Base-by-base conservation (phyloP, 2,797 vertebrate species). In the Bovichtus variegatus region DNA sequence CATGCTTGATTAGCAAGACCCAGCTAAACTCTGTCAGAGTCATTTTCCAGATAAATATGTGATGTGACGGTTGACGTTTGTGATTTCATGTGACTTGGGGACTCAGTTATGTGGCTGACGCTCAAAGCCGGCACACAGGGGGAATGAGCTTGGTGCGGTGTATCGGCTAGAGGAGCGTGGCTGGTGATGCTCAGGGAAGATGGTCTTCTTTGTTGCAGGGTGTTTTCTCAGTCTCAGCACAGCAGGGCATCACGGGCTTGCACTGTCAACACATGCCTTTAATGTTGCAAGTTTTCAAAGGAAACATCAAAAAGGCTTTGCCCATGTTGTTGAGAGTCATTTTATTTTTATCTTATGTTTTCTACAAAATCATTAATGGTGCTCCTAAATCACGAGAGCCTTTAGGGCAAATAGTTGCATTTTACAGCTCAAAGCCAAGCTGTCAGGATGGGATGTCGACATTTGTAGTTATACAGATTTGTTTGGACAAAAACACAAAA, bases 51-150 rank as follows among this genome's bases (percentile, higher is more conserved):
- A 84, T 73, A 77, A 78, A 86, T 77, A 89, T 87, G 78, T 62
- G 70, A 88, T 79, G 80, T 91, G 91, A 89, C 61, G 64, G 71
- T 72, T 88, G 85, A 84, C 49, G 87, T 84, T 87, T 86, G 76
- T 86, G 83, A 86, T 86, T 90, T 87, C 29, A 43, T 80, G 81
- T 82, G 82, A 91, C 88, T 86, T 65, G 68, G 74, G 81, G 81
- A 92, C 81, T 76, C 58, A 9, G 78, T 77, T 69, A 38, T 78
- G 71, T 2, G 8, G 66, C 77, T 68, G 74, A 76, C 27, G 85
- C 90, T 90, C 78, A 89, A 89, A 87, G 77, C 78, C 57, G 76
- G 74, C 83, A 79, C 65, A 71, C 34, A 19, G 51, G 43, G 60
- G 75, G 67, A 21, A 49, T 31, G 82, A 64, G 77, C 46, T 58